Conservation (phyloP, 2,888 invertebrate species). For the Ptilodon capucinus region DNA sequence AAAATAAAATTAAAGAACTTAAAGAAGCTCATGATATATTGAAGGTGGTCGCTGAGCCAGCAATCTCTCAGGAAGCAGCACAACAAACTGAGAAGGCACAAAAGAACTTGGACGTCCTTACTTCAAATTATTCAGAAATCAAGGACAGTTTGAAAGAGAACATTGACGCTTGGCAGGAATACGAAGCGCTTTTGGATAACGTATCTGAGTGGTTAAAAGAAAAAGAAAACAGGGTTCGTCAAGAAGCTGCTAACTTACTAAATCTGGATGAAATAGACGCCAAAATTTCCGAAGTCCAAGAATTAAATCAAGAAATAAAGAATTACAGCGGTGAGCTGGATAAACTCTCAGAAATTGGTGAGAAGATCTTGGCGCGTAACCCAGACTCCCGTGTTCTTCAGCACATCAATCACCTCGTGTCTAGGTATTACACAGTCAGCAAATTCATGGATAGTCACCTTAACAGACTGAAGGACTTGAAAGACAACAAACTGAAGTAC, state of each 20-base stretch:
- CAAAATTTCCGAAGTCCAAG: constrained; percentile 86
- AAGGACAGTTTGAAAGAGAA: constrained; percentile 86
- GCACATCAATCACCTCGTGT: constrained; percentile 89
- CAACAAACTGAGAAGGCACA: constrained; percentile 87
- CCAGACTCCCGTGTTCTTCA: constrained; percentile 93
- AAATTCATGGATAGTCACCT: constrained; percentile 88
- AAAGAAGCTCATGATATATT: constrained; percentile 88
- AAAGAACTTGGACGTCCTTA: constrained; percentile 87
- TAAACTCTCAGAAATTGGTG: constrained; percentile 86
- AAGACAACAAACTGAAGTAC: constrained; percentile 87
- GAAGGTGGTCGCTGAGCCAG: constrained; percentile 88
- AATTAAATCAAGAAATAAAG: constrained; percentile 84
- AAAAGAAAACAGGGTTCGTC: constrained; percentile 88
- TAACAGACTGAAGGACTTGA: constrained; percentile 87
- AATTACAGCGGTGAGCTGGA: constrained; percentile 86
- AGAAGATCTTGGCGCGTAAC: constrained; percentile 88
- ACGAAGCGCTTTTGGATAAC: constrained; percentile 89
- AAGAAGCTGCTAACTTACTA: constrained; percentile 88
- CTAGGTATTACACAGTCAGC: constrained; percentile 88
- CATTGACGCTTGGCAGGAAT: constrained; percentile 90
- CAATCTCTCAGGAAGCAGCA: constrained; percentile 85
- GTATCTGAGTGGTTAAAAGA: constrained; percentile 90
- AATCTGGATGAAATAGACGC: constrained; percentile 86
- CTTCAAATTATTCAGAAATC: constrained; percentile 86
- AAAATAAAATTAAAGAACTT: constrained; percentile 85